A percentile compares a stretch with the other conserved stretches of the same genome.
Conservation (phyloP, 2,113 vertebrate genomes). For the Callionymus lyra region DNA sequence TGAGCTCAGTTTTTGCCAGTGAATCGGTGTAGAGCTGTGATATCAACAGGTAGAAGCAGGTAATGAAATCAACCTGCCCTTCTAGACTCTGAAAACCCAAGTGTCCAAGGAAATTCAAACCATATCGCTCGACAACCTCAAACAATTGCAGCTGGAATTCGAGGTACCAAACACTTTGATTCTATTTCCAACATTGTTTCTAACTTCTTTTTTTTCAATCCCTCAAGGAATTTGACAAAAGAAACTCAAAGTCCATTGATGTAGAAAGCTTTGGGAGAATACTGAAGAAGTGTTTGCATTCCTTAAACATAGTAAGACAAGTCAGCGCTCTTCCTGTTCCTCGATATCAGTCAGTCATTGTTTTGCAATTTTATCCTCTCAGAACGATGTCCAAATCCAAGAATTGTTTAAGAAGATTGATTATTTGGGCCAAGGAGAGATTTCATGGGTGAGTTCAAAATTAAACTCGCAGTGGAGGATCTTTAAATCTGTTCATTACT, state of each 20-base stretch:
- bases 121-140: constrained; percentile 58
- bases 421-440: constrained; percentile 56
- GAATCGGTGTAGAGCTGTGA: too few relatives aligned
- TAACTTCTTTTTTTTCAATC: background rate
- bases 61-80: too few relatives aligned
- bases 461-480: too few relatives aligned
- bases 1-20: constrained; percentile 5
- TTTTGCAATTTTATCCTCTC: constrained; percentile 49
- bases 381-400: constrained; percentile 66
- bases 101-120: constrained; percentile 63
- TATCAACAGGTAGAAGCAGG: too few relatives aligned
- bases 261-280: constrained; percentile 55
- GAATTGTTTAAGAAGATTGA: constrained; percentile 72
- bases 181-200: too few relatives aligned
- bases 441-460: constrained; percentile 47
- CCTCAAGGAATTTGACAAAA: constrained; percentile 55
- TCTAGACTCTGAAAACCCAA: too few relatives aligned
- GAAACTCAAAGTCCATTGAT: constrained; percentile 44
- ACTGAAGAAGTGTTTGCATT: constrained; percentile 59
- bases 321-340: background rate
- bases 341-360: constrained; percentile 3
- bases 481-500: too few relatives aligned
- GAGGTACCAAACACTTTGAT: constrained; percentile 41
- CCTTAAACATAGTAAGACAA: constrained; percentile 42
- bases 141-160: constrained; percentile 62